phyloP scores from a whole-genome alignment of 2,888 invertebrate genomes.

The Drosophila diplacantha region DNA sequence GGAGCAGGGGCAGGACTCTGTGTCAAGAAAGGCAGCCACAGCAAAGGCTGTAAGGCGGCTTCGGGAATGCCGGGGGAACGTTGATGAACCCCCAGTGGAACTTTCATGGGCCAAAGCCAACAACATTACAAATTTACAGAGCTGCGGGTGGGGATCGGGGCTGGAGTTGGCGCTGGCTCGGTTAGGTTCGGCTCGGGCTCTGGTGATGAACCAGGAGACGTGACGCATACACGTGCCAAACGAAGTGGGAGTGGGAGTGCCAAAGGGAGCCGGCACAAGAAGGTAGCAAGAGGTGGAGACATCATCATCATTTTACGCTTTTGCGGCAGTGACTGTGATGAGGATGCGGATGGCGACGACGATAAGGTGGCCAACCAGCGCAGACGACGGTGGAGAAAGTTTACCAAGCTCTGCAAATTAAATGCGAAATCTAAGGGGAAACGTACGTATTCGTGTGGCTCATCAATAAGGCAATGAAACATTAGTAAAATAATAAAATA shows the following conservation, averaged over 20 bases:
- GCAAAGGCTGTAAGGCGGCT: conserved; percentile 58
- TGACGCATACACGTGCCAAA: conserved; percentile 52
- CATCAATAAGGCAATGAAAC: conserved; percentile 5
- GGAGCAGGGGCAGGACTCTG: conserved; percentile 32
- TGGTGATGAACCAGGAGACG: conserved; percentile 33
- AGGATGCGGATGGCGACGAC: conserved; percentile 21
- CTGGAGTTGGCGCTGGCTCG: conserved; percentile 3
- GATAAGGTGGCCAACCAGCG: conserved; percentile 35
- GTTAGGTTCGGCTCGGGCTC: neutral
- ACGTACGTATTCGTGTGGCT: conserved; percentile 1
- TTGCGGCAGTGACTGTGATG: conserved; percentile 22
- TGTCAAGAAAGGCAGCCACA: conserved; percentile 64
- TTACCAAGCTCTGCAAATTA: conserved; percentile 20
- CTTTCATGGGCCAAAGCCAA: conserved; percentile 48
- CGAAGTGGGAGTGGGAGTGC: conserved; percentile 13
- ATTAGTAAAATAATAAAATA: conserved; percentile 2
- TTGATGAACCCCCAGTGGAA: conserved; percentile 62
- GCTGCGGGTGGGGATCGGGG: conserved; percentile 11
- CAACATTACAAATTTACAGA: conserved; percentile 61
- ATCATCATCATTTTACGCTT: conserved; percentile 49
- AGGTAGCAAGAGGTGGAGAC: conserved; percentile 15
- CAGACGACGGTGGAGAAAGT: conserved; percentile 37
- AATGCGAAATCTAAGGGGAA: conserved; percentile 16
- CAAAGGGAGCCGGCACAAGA: conserved; percentile 12
- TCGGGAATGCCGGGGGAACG: conserved; percentile 20